These are phyloP conservation scores for Microplitis deprimator DNA, from an alignment of 2,888 invertebrate genomes.

Conservation along the genomic window DNA sequence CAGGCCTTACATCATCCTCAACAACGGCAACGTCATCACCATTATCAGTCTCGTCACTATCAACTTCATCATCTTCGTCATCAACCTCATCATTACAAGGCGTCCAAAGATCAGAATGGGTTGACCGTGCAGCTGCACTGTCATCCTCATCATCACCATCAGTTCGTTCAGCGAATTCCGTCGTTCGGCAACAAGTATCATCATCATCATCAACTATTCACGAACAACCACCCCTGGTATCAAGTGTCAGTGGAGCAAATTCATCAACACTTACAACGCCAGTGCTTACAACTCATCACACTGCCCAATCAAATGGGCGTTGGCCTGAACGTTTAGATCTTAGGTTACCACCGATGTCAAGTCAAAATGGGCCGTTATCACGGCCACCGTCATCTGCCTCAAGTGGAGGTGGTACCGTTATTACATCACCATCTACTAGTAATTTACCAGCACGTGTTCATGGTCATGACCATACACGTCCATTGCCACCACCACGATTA, in stretches of 20 bases:
- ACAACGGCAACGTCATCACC: slow-evolving; percentile 48
- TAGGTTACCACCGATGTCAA: slow-evolving; percentile 66
- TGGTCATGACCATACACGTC: slow-evolving; percentile 68
- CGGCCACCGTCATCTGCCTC: slow-evolving; percentile 62
- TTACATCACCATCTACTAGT: slow-evolving; percentile 32
- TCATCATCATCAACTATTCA: slow-evolving; percentile 52
- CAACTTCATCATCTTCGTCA: slow-evolving; percentile 36
- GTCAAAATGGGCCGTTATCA: slow-evolving; percentile 63
- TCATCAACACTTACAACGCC: slow-evolving; percentile 27
- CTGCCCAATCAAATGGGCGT: slow-evolving; percentile 30
- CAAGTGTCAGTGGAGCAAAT: slow-evolving; percentile 24
- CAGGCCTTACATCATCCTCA: slow-evolving; percentile 43
- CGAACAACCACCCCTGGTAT: slow-evolving; percentile 49
- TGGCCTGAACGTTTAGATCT: slow-evolving; percentile 57
- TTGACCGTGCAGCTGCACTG: slow-evolving; percentile 52
- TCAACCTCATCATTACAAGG: slow-evolving; percentile 23
- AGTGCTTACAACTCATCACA: slow-evolving; percentile 23
- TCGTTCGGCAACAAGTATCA: slow-evolving; percentile 5
- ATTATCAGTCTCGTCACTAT: slow-evolving; percentile 49
- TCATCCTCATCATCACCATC: slow-evolving; percentile 52
- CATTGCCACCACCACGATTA: slow-evolving; percentile 66
- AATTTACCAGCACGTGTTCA: slow-evolving; percentile 61
- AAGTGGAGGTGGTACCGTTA: slow-evolving; percentile 18
- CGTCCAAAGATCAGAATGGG: slow-evolving; percentile 56
- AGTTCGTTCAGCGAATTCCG: slow-evolving; percentile 54